phyloP scores from a whole-genome alignment of 2,888 invertebrate species.

The Dinocampus coccinellae region DNA sequence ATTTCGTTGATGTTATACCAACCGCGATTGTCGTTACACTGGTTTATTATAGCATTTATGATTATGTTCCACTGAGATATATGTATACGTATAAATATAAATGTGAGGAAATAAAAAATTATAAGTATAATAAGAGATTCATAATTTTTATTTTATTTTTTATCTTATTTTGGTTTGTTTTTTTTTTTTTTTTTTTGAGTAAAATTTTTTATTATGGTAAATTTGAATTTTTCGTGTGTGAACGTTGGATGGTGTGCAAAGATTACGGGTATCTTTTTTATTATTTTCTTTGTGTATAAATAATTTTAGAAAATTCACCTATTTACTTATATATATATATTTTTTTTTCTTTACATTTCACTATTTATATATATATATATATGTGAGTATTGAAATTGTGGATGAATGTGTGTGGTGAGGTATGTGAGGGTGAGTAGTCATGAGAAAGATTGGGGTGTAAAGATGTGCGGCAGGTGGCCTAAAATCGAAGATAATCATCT shows the following conservation, averaged over 20 bases:
- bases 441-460: conserved; percentile 37
- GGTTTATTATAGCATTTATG: conserved; percentile 14
- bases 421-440: neutral
- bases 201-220: neutral
- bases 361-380: no score
- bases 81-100: neutral
- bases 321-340: neutral
- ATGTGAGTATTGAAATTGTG: no score
- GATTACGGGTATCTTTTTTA: no score
- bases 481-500: conserved; percentile 53
- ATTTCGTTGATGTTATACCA: neutral
- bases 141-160: neutral
- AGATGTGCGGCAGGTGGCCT: conserved; percentile 55
- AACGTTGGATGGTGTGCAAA: neutral
- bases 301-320: no score
- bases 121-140: neutral
- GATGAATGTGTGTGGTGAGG: no score
- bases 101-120: neutral
- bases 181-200: neutral
- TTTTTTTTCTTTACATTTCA: neutral
- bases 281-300: no score
- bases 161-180: neutral
- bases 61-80: neutral
- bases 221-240: neutral
- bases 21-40: neutral